A percentile compares a stretch with the other conserved stretches of the same genome.
phyloP scores from a whole-genome alignment of 2,797 vertebrate species.

The Lagodon rhomboides region DNA sequence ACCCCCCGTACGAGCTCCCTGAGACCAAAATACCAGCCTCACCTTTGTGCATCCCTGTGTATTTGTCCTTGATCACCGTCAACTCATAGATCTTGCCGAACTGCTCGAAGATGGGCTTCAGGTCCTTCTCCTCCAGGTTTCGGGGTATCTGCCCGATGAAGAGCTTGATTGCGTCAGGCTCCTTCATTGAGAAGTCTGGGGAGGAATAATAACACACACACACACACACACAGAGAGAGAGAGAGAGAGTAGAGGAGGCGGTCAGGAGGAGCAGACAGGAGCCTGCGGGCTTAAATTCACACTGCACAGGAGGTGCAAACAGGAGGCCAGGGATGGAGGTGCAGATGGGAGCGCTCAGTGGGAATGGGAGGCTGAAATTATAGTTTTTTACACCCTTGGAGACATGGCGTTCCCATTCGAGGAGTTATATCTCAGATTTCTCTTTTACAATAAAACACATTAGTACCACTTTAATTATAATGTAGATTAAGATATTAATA shows the following conservation, averaged over 20 bases:
- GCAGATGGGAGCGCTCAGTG: slow-evolving; percentile 71
- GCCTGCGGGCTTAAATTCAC: slow-evolving; percentile 78
- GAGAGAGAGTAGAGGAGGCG: slow-evolving; percentile 57
- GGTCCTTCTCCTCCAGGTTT: slow-evolving; percentile 89
- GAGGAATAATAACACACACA: slow-evolving; percentile 65
- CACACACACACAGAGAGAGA: slow-evolving; percentile 19
- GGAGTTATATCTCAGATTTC: background rate
- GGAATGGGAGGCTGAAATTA: slow-evolving; percentile 55
- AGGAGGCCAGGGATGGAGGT: slow-evolving; percentile 76
- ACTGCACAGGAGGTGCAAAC: slow-evolving; percentile 83
- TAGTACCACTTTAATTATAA: background rate
- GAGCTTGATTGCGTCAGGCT: slow-evolving; percentile 90
- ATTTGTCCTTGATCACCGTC: slow-evolving; percentile 90
- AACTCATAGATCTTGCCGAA: slow-evolving; percentile 90
- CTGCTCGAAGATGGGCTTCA: slow-evolving; percentile 89
- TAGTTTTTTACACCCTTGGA: slow-evolving; percentile 47
- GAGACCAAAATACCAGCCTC: slow-evolving; percentile 36
- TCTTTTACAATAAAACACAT: slow-evolving; percentile 7
- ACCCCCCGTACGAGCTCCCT: background rate
- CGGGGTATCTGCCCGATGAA: slow-evolving; percentile 89
- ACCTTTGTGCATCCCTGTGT: slow-evolving; percentile 91
- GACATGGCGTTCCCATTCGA: slow-evolving; percentile 17
- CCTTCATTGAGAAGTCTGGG: slow-evolving; percentile 87
- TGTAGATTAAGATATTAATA: background rate
- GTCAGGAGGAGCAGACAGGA: slow-evolving; percentile 79